Evolutionary conservation across 1,140 invertebrate genomes (phyloP).

Genomic region (Macrostomum lignano): DNA sequence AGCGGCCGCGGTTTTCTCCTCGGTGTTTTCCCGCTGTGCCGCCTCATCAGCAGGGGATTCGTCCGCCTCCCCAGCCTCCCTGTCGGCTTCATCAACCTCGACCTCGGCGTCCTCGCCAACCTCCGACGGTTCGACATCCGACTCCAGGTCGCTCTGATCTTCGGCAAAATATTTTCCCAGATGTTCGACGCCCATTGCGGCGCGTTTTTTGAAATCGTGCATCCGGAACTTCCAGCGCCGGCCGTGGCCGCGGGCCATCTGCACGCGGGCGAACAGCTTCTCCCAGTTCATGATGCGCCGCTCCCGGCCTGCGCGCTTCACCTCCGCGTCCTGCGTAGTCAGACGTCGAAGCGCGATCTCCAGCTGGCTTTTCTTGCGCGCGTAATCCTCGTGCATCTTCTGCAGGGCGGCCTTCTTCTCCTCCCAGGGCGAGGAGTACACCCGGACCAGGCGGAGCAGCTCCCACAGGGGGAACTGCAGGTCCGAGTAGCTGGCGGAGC

Average conservation of each 20-base stretch:
- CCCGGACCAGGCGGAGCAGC: constrained; percentile 18
- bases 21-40: too few species aligned
- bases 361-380: constrained; percentile 22
- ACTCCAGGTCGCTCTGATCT: too few species aligned
- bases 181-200: too few species aligned
- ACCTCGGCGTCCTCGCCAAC: too few species aligned
- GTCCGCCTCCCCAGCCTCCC: too few species aligned
- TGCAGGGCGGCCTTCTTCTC: constrained; percentile 23
- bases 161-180: too few species aligned
- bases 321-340: constrained; percentile 20
- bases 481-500: constrained; percentile 8
- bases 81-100: too few species aligned
- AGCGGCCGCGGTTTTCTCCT: too few species aligned
- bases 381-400: constrained; percentile 24
- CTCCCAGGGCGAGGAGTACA: constrained; percentile 25
- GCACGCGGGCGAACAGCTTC: constrained; percentile 21
- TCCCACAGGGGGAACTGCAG: constrained; percentile 21
- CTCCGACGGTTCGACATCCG: too few species aligned
- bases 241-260: constrained; percentile 19
- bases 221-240: constrained; percentile 26
- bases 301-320: constrained; percentile 19
- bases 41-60: too few species aligned
- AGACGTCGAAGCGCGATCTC: constrained; percentile 23
- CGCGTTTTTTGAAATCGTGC: constrained; percentile 22
- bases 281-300: constrained; percentile 26